A percentile compares a stretch with the other conserved stretches of the same genome.
Conservation (phyloP, 2,113 vertebrate genomes). For the Alethe castanea region DNA sequence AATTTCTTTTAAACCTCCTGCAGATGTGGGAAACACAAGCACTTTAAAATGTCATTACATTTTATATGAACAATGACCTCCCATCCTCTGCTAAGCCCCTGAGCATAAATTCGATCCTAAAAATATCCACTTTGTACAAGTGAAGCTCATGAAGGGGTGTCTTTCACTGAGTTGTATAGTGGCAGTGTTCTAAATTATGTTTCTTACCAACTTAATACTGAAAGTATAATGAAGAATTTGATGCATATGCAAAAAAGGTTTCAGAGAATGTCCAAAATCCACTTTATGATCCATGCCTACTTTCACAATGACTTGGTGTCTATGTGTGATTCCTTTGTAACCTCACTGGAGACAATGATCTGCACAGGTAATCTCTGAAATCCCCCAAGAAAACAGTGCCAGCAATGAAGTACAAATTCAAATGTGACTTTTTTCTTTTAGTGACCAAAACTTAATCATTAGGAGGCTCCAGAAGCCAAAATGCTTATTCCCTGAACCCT, state of each 20-base stretch:
- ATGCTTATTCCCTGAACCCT: background rate
- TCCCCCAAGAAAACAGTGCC: background rate
- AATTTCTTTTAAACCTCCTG: background rate
- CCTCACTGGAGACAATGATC: background rate
- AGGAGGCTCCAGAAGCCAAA: background rate
- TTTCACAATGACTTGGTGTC: background rate
- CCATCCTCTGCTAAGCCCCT: background rate
- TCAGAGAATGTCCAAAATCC: background rate
- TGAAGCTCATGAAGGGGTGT: background rate
- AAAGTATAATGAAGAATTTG: background rate
- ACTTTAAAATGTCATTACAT: background rate
- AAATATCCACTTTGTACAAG: background rate
- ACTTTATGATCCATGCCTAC: background rate
- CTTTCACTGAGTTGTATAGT: background rate
- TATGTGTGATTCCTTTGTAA: background rate
- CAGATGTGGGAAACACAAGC: background rate
- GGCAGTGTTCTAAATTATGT: background rate
- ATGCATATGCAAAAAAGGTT: background rate
- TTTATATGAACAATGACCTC: background rate
- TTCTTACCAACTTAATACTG: background rate
- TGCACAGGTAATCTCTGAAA: background rate
- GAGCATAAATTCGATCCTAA: background rate
- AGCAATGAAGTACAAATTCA: background rate
- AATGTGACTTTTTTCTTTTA: fast-evolving
- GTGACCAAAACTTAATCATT: background rate